Evolutionary conservation across 2,888 invertebrate species (phyloP).

Genomic region (Yponomeuta malinellus): DNA sequence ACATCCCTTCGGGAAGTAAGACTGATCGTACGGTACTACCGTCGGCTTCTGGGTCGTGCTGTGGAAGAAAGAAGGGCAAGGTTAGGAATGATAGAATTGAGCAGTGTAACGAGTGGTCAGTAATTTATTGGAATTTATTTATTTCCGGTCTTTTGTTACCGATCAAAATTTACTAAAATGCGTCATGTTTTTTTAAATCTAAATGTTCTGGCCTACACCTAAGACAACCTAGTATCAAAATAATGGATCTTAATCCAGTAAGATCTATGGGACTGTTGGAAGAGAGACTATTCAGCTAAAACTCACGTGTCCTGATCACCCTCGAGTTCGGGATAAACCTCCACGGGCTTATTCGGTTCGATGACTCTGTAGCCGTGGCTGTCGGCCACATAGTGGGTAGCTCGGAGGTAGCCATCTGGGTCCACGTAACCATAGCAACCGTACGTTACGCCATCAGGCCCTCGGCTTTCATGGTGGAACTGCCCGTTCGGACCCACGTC

Average conservation of each 20-base stretch:
- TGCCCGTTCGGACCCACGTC: conserved; percentile 84
- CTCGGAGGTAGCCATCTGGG: conserved; percentile 78
- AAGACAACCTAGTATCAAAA: too few relatives aligned
- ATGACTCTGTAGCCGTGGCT: conserved; percentile 86
- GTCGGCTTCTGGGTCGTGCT: conserved; percentile 33
- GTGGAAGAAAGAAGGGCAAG: not conserved
- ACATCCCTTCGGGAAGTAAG: conserved; percentile 85
- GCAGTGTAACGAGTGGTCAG: too few relatives aligned
- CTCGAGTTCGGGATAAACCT: conserved; percentile 75
- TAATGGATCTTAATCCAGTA: too few relatives aligned
- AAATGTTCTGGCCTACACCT: too few relatives aligned
- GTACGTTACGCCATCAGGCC: conserved; percentile 85
- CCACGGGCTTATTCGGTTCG: conserved; percentile 80
- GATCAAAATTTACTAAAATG: too few relatives aligned
- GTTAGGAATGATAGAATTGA: too few relatives aligned
- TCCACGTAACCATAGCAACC: conserved; percentile 88
- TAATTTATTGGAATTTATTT: too few relatives aligned
- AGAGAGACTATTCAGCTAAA: too few relatives aligned
- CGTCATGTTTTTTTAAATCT: too few relatives aligned
- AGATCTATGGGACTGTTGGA: too few relatives aligned
- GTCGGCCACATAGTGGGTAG: conserved; percentile 86
- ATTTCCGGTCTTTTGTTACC: too few relatives aligned
- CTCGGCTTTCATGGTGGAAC: conserved; percentile 86
- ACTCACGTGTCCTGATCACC: conserved; percentile 51
- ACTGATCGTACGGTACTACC: conserved; percentile 79